Percentiles rank a stretch among this genome's conserved stretches.
Evolutionary conservation across 2,797 vertebrate species (phyloP).

Genomic region (Hemitrygon akajei): DNA sequence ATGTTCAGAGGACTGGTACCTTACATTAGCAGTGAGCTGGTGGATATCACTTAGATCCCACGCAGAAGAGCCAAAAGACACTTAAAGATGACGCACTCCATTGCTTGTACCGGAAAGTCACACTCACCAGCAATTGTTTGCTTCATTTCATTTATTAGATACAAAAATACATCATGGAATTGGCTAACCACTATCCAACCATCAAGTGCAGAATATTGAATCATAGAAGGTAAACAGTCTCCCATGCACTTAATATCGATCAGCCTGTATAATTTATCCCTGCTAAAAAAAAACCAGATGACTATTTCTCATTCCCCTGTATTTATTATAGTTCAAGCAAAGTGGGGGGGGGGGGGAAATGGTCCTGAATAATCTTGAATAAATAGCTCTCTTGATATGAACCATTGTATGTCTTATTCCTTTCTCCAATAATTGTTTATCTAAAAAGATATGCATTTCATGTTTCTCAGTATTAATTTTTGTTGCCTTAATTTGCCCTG

Average conservation of each 20-base stretch:
- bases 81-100: no score
- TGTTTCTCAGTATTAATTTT: neutral
- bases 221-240: neutral
- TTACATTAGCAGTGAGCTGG: no score
- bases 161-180: neutral
- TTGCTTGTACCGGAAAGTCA: neutral
- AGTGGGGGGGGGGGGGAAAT: neutral
- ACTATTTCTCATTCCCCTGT: neutral
- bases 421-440: neutral
- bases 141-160: neutral
- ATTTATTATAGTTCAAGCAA: neutral
- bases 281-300: neutral
- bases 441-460: neutral
- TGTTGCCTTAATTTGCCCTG: neutral
- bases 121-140: no score
- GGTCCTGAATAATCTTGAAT: neutral
- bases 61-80: no score
- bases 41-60: no score
- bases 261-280: neutral
- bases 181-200: neutral
- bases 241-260: neutral
- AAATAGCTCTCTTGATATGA: neutral
- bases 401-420: no score
- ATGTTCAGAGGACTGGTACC: no score
- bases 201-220: conserved; percentile 9